A percentile compares a stretch with the other conserved stretches of the same genome.
These are phyloP conservation scores for Electrona antarctica DNA, from an alignment of 2,113 vertebrate genomes.

Conservation along the genomic window DNA sequence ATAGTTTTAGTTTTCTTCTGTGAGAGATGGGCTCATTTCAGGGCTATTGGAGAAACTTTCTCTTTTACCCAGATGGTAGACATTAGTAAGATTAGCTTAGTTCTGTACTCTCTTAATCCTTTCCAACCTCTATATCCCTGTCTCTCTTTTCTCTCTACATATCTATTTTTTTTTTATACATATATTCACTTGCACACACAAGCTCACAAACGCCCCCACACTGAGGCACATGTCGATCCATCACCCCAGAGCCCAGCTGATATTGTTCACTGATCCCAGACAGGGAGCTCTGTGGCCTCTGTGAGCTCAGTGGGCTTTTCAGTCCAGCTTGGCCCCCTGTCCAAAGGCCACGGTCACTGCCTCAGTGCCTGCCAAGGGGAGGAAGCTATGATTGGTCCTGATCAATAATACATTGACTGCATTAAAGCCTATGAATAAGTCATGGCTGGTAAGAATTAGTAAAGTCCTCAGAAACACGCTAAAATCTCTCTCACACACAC, in stretches of 20 bases:
- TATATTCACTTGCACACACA: slow-evolving; percentile 1
- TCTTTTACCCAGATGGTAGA: slow-evolving; percentile 27
- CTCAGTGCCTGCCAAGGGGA: slow-evolving; percentile 28
- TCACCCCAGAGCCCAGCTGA: slow-evolving; percentile 31
- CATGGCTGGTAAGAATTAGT: slow-evolving; percentile 56
- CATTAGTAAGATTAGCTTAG: slow-evolving; percentile 58
- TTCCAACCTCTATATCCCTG: slow-evolving; percentile 33
- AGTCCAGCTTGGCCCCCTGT: slow-evolving; percentile 34
- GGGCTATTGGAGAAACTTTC: slow-evolving; percentile 30
- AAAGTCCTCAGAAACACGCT: slow-evolving; percentile 21
- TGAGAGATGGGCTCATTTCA: slow-evolving; percentile 57
- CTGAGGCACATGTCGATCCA: slow-evolving; percentile 38
- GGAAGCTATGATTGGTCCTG: slow-evolving; percentile 64
- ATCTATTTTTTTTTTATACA: neutral
- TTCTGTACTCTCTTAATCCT: slow-evolving; percentile 36
- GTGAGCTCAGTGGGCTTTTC: neutral
- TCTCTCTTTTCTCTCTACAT: slow-evolving; percentile 1
- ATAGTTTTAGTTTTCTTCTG: slow-evolving; percentile 51
- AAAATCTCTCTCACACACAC: slow-evolving; percentile 13
- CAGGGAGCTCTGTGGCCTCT: neutral
- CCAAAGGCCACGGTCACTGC: slow-evolving; percentile 50
- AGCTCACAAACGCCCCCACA: slow-evolving; percentile 16
- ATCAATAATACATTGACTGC: slow-evolving; percentile 78
- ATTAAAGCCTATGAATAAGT: slow-evolving; percentile 77
- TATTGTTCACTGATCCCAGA: slow-evolving; percentile 13